Evolutionary conservation across 2,888 invertebrate species (phyloP).

Genomic region (Sepiola atlantica): DNA sequence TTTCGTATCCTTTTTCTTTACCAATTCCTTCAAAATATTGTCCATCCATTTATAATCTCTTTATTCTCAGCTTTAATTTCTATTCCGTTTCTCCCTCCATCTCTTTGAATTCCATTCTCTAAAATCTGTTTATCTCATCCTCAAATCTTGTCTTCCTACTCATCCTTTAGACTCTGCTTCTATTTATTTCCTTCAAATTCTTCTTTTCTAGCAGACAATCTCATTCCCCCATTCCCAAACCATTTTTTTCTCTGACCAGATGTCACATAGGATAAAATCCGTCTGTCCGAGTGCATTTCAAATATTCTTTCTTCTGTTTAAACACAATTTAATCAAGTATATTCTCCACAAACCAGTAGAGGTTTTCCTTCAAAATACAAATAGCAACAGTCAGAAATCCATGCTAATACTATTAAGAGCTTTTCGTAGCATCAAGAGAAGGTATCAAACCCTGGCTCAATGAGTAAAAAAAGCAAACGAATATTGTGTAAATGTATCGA

Average conservation of each 20-base stretch:
- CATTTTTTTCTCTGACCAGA: neutral
- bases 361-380: constrained; percentile 2
- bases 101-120: too few species aligned
- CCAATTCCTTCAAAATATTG: too few species aligned
- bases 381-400: neutral
- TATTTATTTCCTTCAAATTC: neutral
- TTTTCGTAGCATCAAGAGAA: neutral
- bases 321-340: neutral
- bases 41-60: too few species aligned
- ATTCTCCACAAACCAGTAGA: neutral
- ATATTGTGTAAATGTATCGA: too few species aligned
- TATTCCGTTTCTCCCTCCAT: too few species aligned
- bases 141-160: too few species aligned
- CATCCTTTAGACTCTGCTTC: too few species aligned
- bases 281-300: neutral
- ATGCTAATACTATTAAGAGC: neutral
- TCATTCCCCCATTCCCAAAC: neutral
- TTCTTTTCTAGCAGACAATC: neutral
- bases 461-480: too few species aligned
- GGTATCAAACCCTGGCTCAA: too few species aligned
- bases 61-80: too few species aligned
- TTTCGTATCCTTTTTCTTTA: too few species aligned
- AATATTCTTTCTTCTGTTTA: neutral
- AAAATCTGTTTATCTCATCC: too few species aligned
- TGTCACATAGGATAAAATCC: neutral